Evolutionary conservation across 2,113 vertebrate species (phyloP).

Genomic region (Theristicus caerulescens): DNA sequence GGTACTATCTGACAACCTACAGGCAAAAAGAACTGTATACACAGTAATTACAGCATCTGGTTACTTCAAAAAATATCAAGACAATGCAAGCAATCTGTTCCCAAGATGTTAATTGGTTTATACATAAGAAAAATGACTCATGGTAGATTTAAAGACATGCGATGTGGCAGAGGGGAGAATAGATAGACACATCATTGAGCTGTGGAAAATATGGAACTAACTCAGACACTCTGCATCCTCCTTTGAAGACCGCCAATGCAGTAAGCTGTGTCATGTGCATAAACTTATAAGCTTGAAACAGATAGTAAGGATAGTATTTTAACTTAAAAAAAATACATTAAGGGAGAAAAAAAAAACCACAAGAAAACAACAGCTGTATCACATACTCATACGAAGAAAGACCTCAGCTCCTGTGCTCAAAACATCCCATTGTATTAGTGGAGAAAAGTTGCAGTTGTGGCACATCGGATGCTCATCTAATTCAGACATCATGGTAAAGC

Average conservation of each 20-base stretch:
- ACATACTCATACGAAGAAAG: not conserved
- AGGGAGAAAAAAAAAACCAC: accelerated
- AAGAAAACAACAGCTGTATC: not conserved
- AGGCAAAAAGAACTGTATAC: not conserved
- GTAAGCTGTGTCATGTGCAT: not conserved
- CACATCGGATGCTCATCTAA: not conserved
- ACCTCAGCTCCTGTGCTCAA: not conserved
- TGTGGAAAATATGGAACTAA: not conserved
- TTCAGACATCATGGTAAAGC: not conserved
- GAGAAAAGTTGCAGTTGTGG: not conserved
- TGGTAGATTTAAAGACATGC: not conserved
- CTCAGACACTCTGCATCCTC: not conserved
- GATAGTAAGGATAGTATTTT: not conserved
- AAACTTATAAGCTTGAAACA: not conserved
- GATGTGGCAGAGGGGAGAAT: not conserved
- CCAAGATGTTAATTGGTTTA: slow-evolving; percentile 29
- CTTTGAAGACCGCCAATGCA: not conserved
- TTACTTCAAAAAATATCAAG: not conserved
- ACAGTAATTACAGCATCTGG: slow-evolving; percentile 30
- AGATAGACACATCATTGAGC: not conserved
- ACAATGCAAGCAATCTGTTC: slow-evolving; percentile 36
- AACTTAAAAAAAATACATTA: not conserved
- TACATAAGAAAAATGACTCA: not conserved
- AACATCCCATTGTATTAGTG: not conserved
- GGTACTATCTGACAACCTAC: not conserved